Percentiles rank a stretch among this genome's conserved stretches.
Conservation (phyloP, 2,113 vertebrate genomes). For the Cavia aperea region DNA sequence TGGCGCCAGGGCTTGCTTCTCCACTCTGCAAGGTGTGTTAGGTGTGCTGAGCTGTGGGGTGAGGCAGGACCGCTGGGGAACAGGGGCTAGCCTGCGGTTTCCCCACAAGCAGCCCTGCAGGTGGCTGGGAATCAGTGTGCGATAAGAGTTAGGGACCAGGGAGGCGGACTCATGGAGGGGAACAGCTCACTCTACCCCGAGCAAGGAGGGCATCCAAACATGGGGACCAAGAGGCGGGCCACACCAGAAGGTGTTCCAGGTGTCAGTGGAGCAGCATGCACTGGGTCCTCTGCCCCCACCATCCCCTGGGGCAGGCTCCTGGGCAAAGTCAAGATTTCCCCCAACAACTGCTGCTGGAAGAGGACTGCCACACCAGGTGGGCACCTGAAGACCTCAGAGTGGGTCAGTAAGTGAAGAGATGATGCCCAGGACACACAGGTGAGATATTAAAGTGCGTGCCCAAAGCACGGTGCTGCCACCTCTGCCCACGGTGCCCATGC, state of each 20-base stretch:
- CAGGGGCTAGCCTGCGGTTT: background rate
- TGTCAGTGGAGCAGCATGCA: background rate
- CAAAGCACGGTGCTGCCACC: background rate
- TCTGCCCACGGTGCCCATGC: background rate
- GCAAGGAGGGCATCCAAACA: background rate
- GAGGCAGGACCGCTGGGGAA: background rate
- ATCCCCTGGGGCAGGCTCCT: background rate
- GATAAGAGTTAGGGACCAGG: background rate
- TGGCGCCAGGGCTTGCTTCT: background rate
- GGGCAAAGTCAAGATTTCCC: background rate
- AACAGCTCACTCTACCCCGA: background rate
- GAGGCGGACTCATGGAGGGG: background rate
- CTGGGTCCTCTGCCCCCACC: background rate
- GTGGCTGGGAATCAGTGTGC: background rate
- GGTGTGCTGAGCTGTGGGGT: background rate
- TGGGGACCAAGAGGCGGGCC: background rate
- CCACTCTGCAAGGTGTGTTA: background rate
- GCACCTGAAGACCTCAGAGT: too few species aligned
- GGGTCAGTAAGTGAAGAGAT: background rate
- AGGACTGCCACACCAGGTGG: background rate
- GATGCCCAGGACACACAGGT: too few species aligned
- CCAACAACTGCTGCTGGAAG: fast-evolving
- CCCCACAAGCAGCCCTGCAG: background rate
- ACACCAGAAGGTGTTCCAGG: background rate
- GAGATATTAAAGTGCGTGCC: fast-evolving